phyloP scores from a whole-genome alignment of 2,797 vertebrate genomes.

The Melopsittacus undulatus region DNA sequence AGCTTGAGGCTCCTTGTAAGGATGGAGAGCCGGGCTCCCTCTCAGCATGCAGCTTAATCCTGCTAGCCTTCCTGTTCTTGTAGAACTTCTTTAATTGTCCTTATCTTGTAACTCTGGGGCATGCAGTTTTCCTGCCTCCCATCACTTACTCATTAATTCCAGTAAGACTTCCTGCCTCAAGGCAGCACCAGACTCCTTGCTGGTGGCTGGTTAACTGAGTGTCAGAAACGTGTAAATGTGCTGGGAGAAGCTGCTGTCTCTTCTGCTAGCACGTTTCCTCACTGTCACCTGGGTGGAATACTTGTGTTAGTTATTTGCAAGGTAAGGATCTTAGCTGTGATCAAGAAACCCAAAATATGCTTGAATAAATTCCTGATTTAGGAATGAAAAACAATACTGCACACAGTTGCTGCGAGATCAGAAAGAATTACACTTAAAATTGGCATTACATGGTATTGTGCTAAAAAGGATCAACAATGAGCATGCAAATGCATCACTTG shows the following conservation, averaged over 20 bases:
- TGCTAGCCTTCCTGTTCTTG: not conserved
- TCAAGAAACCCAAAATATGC: not conserved
- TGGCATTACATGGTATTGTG: not conserved
- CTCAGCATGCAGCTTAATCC: not conserved
- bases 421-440: not conserved
- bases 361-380: not conserved
- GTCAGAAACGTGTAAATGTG: not conserved
- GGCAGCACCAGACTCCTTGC: not conserved
- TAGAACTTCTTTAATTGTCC: not conserved
- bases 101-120: fast-evolving
- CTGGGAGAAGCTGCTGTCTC: not conserved
- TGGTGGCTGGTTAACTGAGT: not conserved
- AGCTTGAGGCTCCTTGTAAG: not conserved
- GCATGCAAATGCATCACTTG: fast-evolving
- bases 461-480: not conserved
- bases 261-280: not conserved
- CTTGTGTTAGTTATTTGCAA: not conserved
- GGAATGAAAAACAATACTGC: not conserved
- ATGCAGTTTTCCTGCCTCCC: not conserved
- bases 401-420: not conserved
- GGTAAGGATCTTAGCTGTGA: not conserved
- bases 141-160: not conserved
- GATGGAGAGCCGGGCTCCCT: not conserved
- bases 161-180: not conserved
- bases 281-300: not conserved